A percentile compares a stretch with the other conserved stretches of the same genome.
These are phyloP conservation scores for Agrochola lychnidis DNA, from an alignment of 2,888 invertebrate genomes.

Conservation along the genomic window DNA sequence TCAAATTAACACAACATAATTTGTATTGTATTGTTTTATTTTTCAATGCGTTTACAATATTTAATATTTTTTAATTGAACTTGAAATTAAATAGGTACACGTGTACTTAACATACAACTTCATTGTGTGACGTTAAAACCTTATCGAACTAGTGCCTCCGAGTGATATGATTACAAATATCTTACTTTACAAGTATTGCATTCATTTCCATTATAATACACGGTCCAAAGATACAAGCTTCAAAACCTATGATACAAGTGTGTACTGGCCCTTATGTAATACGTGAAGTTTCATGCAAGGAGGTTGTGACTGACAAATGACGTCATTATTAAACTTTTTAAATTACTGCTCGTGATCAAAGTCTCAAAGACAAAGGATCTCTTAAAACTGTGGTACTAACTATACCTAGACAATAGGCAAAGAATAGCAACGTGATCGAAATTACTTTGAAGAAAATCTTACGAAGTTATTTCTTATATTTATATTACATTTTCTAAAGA, in stretches of 20 bases:
- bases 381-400: constrained; percentile 46
- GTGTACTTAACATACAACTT: constrained; percentile 80
- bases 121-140: constrained; percentile 78
- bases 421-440: constrained; percentile 57
- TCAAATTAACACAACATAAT: constrained; percentile 59
- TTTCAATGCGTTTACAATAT: constrained; percentile 83
- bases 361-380: constrained; percentile 55
- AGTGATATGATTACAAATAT: constrained; percentile 81
- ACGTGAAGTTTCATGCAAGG: constrained; percentile 48
- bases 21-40: constrained; percentile 82
- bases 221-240: constrained; percentile 53
- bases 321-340: constrained; percentile 15
- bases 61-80: constrained; percentile 80
- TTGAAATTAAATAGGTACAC: constrained; percentile 79
- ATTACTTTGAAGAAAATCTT: constrained; percentile 63
- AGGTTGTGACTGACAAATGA: constrained; percentile 38
- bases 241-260: constrained; percentile 33
- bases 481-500: constrained; percentile 68
- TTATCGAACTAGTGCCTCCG: constrained; percentile 80
- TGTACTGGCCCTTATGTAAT: constrained; percentile 37
- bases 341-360: constrained; percentile 44
- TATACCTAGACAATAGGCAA: constrained; percentile 55
- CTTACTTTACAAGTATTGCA: constrained; percentile 68
- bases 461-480: constrained; percentile 65
- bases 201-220: constrained; percentile 67